Evolutionary conservation across 2,113 vertebrate genomes (phyloP), one percentile per base, ranked within the genome.

Genomic region (Trematocara variabile): DNA sequence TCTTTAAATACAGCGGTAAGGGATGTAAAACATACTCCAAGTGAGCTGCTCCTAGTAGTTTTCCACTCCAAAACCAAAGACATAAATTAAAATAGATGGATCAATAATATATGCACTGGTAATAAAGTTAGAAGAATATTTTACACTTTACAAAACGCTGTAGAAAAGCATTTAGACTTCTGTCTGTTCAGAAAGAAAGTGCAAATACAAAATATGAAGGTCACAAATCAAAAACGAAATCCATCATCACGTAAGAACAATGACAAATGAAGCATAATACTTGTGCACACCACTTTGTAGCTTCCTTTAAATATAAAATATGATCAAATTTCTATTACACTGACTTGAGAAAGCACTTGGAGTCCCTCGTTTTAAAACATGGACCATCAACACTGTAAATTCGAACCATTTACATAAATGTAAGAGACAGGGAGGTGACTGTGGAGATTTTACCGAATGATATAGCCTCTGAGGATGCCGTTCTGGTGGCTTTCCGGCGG

Each of bases 401-500:
- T 39, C 5, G 5, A 33, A 78, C 8, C 44, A 9, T 25, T 50
- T 0, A 60, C n/a, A 13, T 0, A 63, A 84, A 84, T 20, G 14
- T 25, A 11, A 39, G 44, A 8, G 18, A 20, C 3, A 0, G 79
- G 2, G 13, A 13, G 5, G 30, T 12, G 34, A 41, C 16, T 22
- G 25, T 8, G 25, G 68, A 79, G 55, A 2, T 1, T 94, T 90
- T 80, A 99, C 99, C 98, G 97, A 94, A 99, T 95, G 60, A 97
- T 88, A 93, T 99, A 99, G 68, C 99, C 99, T 56, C 97, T 96
- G 75, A 99, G 96, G 86, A 98, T 92, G 11, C 99, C 99, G 0
- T 99, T 99, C 93, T 99, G 98, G 94, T 99, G 99, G 94, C 96
- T 99, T 92, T 99, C 98, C 0, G 97, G 98, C 0, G 99, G 98